Evolutionary conservation across 2,113 vertebrate species (phyloP).

Genomic region (Halichoerus grypus): DNA sequence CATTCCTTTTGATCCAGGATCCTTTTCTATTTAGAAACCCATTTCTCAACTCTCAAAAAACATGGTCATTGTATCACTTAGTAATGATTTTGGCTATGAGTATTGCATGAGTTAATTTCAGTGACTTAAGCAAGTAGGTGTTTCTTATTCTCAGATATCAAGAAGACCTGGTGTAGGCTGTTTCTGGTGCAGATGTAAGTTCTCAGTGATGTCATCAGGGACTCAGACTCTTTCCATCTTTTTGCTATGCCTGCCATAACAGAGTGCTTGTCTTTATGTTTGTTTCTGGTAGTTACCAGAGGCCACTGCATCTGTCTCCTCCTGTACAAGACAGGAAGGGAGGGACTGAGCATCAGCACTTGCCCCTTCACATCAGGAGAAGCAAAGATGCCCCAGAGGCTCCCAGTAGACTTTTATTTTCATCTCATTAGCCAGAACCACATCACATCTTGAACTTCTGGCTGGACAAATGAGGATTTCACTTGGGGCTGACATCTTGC

Average conservation of each 20-base stretch:
- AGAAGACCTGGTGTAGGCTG: neutral
- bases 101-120: neutral
- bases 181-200: neutral
- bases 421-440: neutral
- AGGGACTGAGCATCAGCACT: neutral
- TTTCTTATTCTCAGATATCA: neutral
- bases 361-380: neutral
- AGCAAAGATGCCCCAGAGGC: neutral
- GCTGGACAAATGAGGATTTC: neutral
- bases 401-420: neutral
- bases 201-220: neutral
- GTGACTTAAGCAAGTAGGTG: conserved; percentile 28
- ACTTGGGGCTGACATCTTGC: neutral
- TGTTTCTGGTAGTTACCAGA: neutral
- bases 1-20: neutral
- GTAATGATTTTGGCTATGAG: neutral
- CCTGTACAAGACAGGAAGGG: neutral
- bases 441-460: neutral
- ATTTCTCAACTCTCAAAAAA: conserved; percentile 24
- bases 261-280: neutral
- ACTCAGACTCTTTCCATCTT: neutral
- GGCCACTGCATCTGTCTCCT: neutral
- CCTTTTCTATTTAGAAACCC: neutral
- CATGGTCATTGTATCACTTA: neutral
- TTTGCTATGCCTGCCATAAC: neutral